Percentiles rank a stretch among this genome's conserved stretches.
Evolutionary conservation across 2,888 invertebrate genomes (phyloP).

Genomic region (Lasioglossum vierecki): DNA sequence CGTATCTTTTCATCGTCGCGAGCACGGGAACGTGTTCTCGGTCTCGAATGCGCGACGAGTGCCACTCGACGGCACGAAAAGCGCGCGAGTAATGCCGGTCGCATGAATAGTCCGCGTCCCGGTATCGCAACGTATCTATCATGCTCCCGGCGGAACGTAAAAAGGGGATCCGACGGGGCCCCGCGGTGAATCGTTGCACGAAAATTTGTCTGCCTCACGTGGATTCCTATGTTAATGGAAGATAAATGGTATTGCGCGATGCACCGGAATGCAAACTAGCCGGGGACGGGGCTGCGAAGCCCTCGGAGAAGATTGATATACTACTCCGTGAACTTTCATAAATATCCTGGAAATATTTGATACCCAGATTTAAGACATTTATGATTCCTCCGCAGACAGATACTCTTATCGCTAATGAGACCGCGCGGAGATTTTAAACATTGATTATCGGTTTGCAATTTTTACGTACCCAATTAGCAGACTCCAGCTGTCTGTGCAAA

Average conservation of each 20-base stretch:
- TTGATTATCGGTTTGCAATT: neutral
- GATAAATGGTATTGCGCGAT: constrained; percentile 49
- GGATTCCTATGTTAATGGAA: constrained; percentile 55
- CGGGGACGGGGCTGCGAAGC: neutral
- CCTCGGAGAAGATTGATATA: constrained; percentile 45
- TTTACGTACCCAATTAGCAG: neutral
- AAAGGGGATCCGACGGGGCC: constrained; percentile 39
- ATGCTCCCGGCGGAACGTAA: constrained; percentile 44
- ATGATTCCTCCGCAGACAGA: neutral
- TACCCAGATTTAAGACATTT: constrained; percentile 8
- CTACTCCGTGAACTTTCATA: constrained; percentile 40
- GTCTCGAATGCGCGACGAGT: constrained; percentile 43
- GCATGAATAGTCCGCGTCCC: constrained; percentile 53
- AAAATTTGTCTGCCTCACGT: constrained; percentile 63
- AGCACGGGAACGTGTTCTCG: neutral
- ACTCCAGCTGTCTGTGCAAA: neutral
- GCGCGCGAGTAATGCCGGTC: constrained; percentile 44
- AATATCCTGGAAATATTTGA: constrained; percentile 37
- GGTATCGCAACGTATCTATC: constrained; percentile 65
- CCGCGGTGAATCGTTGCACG: constrained; percentile 46
- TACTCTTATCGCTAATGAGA: neutral
- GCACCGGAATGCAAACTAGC: constrained; percentile 48
- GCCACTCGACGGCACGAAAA: constrained; percentile 46
- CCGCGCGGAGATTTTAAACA: neutral
- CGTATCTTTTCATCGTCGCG: constrained; percentile 7